Conservation (phyloP, 2,113 vertebrate species). For the Oceanites oceanicus region DNA sequence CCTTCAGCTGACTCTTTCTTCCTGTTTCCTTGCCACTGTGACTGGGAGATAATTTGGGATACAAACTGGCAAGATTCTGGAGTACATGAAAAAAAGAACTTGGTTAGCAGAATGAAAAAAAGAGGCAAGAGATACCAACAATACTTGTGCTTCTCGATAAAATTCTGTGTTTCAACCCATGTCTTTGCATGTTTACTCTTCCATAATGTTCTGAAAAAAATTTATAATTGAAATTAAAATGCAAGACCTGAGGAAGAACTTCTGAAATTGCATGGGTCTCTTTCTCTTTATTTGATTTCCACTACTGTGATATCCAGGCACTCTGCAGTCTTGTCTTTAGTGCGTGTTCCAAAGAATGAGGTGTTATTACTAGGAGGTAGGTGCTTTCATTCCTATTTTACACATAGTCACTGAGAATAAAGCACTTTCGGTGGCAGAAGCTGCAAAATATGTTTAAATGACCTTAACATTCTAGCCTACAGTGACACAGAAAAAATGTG, state of each 20-base stretch:
- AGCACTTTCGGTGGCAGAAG: background rate
- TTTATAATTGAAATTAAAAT: background rate
- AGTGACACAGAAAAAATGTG: background rate
- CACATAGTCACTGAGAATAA: background rate
- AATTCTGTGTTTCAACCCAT: background rate
- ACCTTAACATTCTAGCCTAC: background rate
- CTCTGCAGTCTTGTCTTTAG: background rate
- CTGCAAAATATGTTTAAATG: background rate
- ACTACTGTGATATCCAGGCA: background rate
- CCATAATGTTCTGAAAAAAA: background rate
- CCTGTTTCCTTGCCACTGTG: background rate
- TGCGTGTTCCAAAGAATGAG: background rate
- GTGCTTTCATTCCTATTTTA: conserved; percentile 1
- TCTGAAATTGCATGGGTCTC: background rate
- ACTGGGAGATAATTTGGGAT: background rate
- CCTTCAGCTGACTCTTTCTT: background rate
- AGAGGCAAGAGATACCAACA: background rate
- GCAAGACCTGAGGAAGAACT: background rate
- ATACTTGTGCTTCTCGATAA: background rate
- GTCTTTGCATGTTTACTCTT: background rate
- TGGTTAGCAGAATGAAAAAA: background rate
- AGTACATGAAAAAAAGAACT: background rate
- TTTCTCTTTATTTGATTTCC: background rate
- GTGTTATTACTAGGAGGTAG: background rate
- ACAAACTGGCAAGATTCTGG: background rate